Conservation (phyloP, 1,140 invertebrate genomes). For the Zaprionus capensis region DNA sequence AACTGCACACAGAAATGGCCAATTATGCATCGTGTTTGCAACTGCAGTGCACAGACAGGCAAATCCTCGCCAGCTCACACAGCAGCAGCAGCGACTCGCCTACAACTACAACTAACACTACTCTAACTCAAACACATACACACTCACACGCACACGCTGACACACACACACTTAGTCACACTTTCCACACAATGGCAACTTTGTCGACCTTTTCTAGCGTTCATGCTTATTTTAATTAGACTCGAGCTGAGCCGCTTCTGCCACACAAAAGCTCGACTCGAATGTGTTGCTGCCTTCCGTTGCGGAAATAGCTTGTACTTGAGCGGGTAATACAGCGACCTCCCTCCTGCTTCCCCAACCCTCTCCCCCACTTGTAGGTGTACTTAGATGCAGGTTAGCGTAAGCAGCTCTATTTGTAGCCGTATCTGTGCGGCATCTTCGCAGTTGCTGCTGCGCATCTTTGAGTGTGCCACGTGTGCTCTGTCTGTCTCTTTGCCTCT, state of each 20-base stretch:
- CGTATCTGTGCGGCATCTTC: constrained; percentile 56
- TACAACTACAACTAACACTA: constrained; percentile 35
- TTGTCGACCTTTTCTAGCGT: constrained; percentile 38
- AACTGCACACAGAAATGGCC: constrained; percentile 81
- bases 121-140: neutral
- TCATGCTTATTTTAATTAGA: constrained; percentile 58
- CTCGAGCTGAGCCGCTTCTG: constrained; percentile 31
- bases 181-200: constrained; percentile 24
- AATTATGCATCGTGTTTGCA: constrained; percentile 77
- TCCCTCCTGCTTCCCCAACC: neutral
- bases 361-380: constrained; percentile 23
- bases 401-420: constrained; percentile 65
- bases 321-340: constrained; percentile 47
- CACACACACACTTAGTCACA: neutral
- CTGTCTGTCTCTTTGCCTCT: neutral
- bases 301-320: constrained; percentile 78
- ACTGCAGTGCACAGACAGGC: constrained; percentile 35
- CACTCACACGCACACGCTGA: neutral
- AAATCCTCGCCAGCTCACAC: constrained; percentile 21
- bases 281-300: constrained; percentile 69
- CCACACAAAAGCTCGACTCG: constrained; percentile 54
- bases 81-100: neutral
- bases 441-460: constrained; percentile 46
- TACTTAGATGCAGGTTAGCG: constrained; percentile 65
- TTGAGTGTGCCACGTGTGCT: constrained; percentile 20